Evolutionary conservation across 2,888 invertebrate species (phyloP).

Genomic region (Pollenia amentaria): DNA sequence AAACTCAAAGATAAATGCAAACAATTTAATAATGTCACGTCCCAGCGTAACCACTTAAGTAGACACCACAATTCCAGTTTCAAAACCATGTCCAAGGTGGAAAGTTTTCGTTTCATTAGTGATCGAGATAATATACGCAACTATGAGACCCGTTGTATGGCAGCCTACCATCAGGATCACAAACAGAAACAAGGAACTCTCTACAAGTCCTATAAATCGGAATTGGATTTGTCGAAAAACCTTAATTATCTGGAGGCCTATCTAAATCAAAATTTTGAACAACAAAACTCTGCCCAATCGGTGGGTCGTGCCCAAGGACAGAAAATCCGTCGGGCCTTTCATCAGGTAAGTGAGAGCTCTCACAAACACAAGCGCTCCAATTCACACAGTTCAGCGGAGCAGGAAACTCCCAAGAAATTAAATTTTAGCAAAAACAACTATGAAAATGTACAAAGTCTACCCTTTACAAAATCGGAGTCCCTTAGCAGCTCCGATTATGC

Average conservation of each 20-base stretch:
- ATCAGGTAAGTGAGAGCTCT: slow-evolving; percentile 58
- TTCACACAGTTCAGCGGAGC: slow-evolving; percentile 72
- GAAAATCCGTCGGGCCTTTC: slow-evolving; percentile 73
- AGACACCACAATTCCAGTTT: slow-evolving; percentile 78
- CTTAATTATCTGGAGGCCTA: slow-evolving; percentile 84
- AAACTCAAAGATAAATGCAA: slow-evolving; percentile 84
- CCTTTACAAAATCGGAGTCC: slow-evolving; percentile 79
- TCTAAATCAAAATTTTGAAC: slow-evolving; percentile 84
- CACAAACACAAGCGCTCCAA: slow-evolving; percentile 80
- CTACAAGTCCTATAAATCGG: slow-evolving; percentile 84
- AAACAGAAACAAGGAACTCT: slow-evolving; percentile 80
- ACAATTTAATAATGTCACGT: slow-evolving; percentile 78
- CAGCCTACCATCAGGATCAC: slow-evolving; percentile 70
- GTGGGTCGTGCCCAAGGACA: slow-evolving; percentile 80
- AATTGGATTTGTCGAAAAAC: slow-evolving; percentile 84
- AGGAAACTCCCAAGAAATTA: slow-evolving; percentile 50
- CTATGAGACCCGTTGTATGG: slow-evolving; percentile 81
- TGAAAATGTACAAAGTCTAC: slow-evolving; percentile 76
- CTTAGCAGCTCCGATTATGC: slow-evolving; percentile 84
- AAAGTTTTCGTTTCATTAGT: slow-evolving; percentile 83
- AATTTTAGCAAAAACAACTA: slow-evolving; percentile 76
- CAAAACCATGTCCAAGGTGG: slow-evolving; percentile 81
- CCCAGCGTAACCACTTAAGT: slow-evolving; percentile 55
- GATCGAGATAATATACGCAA: slow-evolving; percentile 81
- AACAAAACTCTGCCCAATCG: slow-evolving; percentile 80